phyloP scores from a whole-genome alignment of 2,797 vertebrate species.

The Cirrhinus mrigala region DNA sequence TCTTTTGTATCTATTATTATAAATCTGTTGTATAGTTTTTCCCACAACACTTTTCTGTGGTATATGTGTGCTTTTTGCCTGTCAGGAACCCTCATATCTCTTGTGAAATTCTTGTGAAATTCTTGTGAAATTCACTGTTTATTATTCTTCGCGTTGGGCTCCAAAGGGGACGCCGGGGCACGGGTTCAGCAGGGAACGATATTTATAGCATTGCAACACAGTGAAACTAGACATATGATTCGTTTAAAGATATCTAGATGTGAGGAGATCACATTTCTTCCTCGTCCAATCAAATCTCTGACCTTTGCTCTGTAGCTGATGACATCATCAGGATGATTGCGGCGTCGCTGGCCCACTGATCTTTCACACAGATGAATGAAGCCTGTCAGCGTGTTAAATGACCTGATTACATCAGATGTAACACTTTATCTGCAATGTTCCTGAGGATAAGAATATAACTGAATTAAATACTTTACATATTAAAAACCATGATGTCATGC shows the following conservation, averaged over 20 bases:
- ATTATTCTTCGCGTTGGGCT: constrained; percentile 21
- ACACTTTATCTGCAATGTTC: background rate
- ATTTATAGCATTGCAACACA: constrained; percentile 19
- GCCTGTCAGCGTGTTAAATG: constrained; percentile 56
- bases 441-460: background rate
- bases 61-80: background rate
- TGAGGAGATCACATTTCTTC: background rate
- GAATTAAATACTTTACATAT: background rate
- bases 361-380: constrained; percentile 70
- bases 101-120: background rate
- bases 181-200: constrained; percentile 25
- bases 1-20: background rate
- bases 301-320: constrained; percentile 53
- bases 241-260: background rate
- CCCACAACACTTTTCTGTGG: background rate
- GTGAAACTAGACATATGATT: background rate
- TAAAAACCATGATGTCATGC: background rate
- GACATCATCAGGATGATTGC: constrained; percentile 65
- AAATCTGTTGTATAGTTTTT: background rate
- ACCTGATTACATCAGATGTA: background rate
- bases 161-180: constrained; percentile 19
- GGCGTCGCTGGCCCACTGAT: constrained; percentile 57
- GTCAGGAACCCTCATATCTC: constrained; percentile 44
- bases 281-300: background rate
- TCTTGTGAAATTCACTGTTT: constrained; percentile 54